Evolutionary conservation across 2,888 invertebrate genomes (phyloP), one percentile per base, ranked within the genome.

Genomic region (Fragum whitleyi): DNA sequence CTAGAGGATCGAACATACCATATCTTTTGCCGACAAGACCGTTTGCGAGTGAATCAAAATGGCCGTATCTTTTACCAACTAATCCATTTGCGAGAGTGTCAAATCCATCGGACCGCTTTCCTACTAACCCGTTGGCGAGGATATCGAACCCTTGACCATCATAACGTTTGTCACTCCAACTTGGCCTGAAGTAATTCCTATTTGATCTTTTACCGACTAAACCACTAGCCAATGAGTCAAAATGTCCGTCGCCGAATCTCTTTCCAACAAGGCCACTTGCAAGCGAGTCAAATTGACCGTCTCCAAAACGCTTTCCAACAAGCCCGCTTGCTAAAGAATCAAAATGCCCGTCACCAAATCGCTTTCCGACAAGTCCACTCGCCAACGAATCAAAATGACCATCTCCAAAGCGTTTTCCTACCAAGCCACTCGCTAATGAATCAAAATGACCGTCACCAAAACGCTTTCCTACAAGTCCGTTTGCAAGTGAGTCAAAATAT

Each of bases 351-450:
- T 68, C 68, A 23, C 61, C 65, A 11, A 36, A 65, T 23, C 77
- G 36, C 67, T 77, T 77, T 2, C 77, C 77, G 16, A 77, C 73
- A 53, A 77, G 42, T 19, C 77, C 72, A 73, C 77, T 77, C 2
- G 77, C 77, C 16, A 77, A 42, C 42, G 67, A 51, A 23, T 77
- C 77, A 6, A 77, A 77, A 68, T 67, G 39, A n/a, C 77, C 47
- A 39, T 69, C 75, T 21, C 47, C 61, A 51, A 70, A 76, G 2
- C 76, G 42, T 47, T 77, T 77, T 11, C 73, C 78, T 2, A 69
- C 62, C 36, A 78, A 26, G 1, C 72, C 72, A 32, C 68, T 77
- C 0, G 77, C 77, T 28, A 72, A 29, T 5, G 57, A 36, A 39
- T 77, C 77, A 21, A 73, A 67, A 57, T 51, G 26, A 16, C 68